phyloP scores from a whole-genome alignment of 1,140 invertebrate species.

The Drosophila mojavensis region DNA sequence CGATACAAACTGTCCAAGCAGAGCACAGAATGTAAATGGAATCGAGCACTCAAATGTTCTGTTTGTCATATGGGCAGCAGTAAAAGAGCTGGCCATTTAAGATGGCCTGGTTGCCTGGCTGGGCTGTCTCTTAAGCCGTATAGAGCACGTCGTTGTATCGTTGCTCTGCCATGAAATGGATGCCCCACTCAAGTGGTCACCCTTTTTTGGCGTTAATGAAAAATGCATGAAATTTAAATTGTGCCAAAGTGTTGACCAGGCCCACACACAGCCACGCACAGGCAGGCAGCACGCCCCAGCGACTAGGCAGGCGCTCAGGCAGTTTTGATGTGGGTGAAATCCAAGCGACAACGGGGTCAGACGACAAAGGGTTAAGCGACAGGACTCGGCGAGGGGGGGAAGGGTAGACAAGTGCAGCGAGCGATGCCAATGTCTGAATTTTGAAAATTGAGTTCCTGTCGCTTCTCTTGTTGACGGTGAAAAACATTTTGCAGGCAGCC shows the following conservation, averaged over 20 bases:
- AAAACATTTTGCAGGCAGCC: slow-evolving; percentile 17
- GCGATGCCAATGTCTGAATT: slow-evolving; percentile 63
- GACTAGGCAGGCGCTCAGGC: not conserved
- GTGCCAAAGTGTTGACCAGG: slow-evolving; percentile 70
- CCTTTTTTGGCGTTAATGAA: slow-evolving; percentile 68
- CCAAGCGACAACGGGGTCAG: slow-evolving; percentile 25
- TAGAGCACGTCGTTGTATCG: slow-evolving; percentile 3
- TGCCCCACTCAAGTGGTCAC: slow-evolving; percentile 48
- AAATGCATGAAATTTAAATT: slow-evolving; percentile 83
- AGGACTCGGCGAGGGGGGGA: not conserved
- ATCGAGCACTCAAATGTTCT: slow-evolving; percentile 49
- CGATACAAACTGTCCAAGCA: slow-evolving; percentile 60
- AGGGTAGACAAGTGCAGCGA: slow-evolving; percentile 57
- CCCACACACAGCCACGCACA: slow-evolving; percentile 13
- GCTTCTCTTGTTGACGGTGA: slow-evolving; percentile 11
- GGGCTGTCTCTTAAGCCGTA: slow-evolving; percentile 17
- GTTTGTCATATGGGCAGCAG: slow-evolving; percentile 55
- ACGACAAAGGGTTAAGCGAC: slow-evolving; percentile 9
- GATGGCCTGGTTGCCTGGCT: slow-evolving; percentile 32
- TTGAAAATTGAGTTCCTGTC: slow-evolving; percentile 37
- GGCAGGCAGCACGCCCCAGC: not conserved
- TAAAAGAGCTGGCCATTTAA: slow-evolving; percentile 81
- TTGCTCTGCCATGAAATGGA: slow-evolving; percentile 33
- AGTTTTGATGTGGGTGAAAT: slow-evolving; percentile 32
- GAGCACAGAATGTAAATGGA: slow-evolving; percentile 65